Conservation (phyloP, 2,113 vertebrate species). For the Oxyura jamaicensis region DNA sequence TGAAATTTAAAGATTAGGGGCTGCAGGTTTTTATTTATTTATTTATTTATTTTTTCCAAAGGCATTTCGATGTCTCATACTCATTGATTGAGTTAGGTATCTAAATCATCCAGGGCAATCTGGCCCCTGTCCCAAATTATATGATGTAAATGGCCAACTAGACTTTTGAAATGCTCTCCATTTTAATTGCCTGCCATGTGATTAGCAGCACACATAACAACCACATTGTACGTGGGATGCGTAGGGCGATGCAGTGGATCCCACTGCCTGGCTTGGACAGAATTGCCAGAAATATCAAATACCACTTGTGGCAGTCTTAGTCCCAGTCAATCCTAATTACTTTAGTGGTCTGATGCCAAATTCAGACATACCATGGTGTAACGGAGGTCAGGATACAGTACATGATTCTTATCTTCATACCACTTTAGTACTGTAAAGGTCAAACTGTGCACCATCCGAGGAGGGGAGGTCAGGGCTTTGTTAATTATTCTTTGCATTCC, state of each 20-base stretch:
- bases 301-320: not conserved
- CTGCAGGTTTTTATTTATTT: not conserved
- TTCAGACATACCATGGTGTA: not conserved
- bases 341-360: not conserved
- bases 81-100: slow-evolving; percentile 47
- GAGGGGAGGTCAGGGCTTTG: not conserved
- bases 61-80: slow-evolving; percentile 25
- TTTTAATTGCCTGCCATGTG: slow-evolving; percentile 19
- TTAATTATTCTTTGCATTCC: slow-evolving; percentile 10
- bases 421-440: not conserved
- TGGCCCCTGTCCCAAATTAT: slow-evolving; percentile 35
- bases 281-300: slow-evolving; percentile 24
- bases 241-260: not conserved
- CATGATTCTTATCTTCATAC: slow-evolving; percentile 33
- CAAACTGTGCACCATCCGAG: slow-evolving; percentile 4
- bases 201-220: not conserved
- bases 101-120: slow-evolving; percentile 54
- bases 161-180: slow-evolving; percentile 49
- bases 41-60: not conserved
- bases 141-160: slow-evolving; percentile 56
- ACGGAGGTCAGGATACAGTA: slow-evolving; percentile 20
- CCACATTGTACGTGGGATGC: not conserved
- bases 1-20: slow-evolving; percentile 66
- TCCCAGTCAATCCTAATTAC: slow-evolving; percentile 19
- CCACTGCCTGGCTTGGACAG: not conserved